These are phyloP conservation scores for Cantharis rustica DNA, from an alignment of 2,888 invertebrate genomes.

Conservation along the genomic window DNA sequence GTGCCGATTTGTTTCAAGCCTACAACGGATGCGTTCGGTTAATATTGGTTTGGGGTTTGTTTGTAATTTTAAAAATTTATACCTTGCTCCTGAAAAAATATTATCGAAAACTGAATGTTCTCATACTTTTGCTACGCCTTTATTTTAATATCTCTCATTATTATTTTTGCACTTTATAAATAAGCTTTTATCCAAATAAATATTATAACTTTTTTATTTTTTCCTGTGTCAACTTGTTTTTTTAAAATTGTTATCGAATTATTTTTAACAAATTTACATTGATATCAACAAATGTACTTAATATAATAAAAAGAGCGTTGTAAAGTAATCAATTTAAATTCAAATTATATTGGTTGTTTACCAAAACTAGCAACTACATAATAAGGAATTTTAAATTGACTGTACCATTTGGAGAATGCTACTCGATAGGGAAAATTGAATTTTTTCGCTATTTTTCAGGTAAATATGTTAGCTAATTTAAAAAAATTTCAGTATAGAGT, in stretches of 20 bases:
- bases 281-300: neutral
- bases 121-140: neutral
- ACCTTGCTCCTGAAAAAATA: neutral
- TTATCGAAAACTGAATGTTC: too few relatives aligned
- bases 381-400: neutral
- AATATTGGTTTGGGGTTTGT: neutral
- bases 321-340: neutral
- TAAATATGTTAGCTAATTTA: neutral
- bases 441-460: neutral
- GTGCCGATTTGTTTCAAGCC: neutral
- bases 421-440: neutral
- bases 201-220: neutral
- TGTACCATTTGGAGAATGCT: neutral
- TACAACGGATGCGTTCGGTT: neutral
- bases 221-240: neutral
- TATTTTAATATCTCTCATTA: neutral
- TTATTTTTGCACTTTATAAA: neutral
- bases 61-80: neutral
- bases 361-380: neutral
- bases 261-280: neutral
- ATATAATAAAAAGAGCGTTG: neutral
- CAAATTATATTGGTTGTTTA: neutral
- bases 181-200: neutral
- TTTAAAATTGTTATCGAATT: neutral
- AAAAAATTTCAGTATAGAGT: constrained; percentile 49